These are phyloP conservation scores for Rhizomys pruinosus DNA, from an alignment of 2,113 vertebrate genomes.

Conservation along the genomic window DNA sequence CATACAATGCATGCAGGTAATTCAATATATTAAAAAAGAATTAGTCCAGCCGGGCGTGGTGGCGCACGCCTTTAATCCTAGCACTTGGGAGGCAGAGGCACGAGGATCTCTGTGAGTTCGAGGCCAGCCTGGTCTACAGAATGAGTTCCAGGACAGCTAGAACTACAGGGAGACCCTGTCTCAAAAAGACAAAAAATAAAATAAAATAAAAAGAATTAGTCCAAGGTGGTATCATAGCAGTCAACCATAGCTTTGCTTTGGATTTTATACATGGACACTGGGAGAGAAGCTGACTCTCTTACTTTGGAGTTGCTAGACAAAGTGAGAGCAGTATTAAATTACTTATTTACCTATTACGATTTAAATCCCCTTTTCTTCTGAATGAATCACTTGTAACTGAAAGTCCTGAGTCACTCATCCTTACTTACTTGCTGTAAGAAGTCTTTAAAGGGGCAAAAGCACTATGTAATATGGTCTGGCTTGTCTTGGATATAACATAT, in stretches of 20 bases:
- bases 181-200: too few relatives aligned
- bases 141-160: too few relatives aligned
- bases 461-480: background rate
- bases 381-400: background rate
- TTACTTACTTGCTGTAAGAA: background rate
- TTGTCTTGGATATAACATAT: background rate
- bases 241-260: background rate
- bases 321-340: background rate
- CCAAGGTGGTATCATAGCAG: background rate
- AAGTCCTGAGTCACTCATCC: background rate
- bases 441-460: slow-evolving; percentile 32
- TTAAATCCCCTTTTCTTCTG: slow-evolving; percentile 52
- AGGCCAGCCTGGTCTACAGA: too few relatives aligned
- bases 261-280: background rate
- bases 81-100: too few relatives aligned
- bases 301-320: background rate
- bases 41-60: too few relatives aligned
- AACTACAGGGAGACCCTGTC: too few relatives aligned
- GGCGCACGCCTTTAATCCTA: too few relatives aligned
- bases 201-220: too few relatives aligned
- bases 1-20: background rate
- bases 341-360: too few relatives aligned
- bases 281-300: background rate
- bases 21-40: background rate
- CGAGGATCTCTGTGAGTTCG: too few relatives aligned